Conservation (phyloP, 2,888 invertebrate species). For the Megalurothrips usitatus region DNA sequence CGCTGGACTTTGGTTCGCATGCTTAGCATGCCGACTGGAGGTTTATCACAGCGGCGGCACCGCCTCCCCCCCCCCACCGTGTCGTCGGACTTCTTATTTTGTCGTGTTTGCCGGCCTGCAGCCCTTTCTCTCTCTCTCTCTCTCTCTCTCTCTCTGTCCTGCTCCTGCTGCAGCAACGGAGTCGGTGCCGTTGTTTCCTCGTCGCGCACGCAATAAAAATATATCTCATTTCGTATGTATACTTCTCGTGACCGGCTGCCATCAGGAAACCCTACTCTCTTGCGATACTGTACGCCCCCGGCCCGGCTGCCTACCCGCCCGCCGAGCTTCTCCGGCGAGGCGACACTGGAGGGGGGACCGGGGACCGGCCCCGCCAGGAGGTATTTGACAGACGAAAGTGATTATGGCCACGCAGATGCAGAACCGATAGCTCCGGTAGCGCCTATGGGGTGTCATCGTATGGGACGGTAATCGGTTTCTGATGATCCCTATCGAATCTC, state of each 20-base stretch:
- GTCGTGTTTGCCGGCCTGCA: neutral
- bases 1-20: too few species aligned
- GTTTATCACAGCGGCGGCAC: neutral
- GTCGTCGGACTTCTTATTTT: too few species aligned
- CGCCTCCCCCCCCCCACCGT: neutral
- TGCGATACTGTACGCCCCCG: neutral
- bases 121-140: too few species aligned
- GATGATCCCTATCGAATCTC: neutral
- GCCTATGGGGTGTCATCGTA: neutral
- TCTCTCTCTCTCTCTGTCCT: too few species aligned
- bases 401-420: neutral
- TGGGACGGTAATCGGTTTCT: neutral
- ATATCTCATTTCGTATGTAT: slow-evolving; percentile 16
- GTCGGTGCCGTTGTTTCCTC: neutral
- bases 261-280: slow-evolving; percentile 26
- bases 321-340: neutral
- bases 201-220: slow-evolving; percentile 18
- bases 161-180: neutral
- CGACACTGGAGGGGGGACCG: neutral
- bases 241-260: slow-evolving; percentile 20
- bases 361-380: neutral
- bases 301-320: neutral
- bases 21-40: neutral
- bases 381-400: neutral
- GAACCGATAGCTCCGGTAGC: neutral